These are phyloP conservation scores for Heliconius congener DNA, from an alignment of 1,140 invertebrate genomes.

Conservation along the genomic window DNA sequence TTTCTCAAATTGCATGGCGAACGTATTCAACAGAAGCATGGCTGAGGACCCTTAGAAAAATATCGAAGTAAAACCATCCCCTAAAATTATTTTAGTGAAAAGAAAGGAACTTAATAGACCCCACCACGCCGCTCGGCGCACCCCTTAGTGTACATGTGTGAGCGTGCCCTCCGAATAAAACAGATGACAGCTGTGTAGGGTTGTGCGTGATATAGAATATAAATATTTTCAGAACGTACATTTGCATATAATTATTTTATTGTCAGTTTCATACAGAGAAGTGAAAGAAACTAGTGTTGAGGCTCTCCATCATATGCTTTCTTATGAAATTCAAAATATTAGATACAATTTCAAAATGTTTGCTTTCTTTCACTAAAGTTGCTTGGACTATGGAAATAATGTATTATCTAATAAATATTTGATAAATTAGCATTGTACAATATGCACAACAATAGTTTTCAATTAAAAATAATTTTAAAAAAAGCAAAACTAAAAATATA, in stretches of 20 bases:
- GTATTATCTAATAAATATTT: no score
- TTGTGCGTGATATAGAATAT: background rate
- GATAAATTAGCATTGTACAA: no score
- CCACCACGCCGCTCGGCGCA: conserved; percentile 70
- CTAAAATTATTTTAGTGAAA: conserved; percentile 82
- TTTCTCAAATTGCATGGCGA: conserved; percentile 74
- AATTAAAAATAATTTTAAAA: no score
- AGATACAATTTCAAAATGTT: no score
- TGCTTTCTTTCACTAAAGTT: no score
- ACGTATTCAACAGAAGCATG: conserved; percentile 68
- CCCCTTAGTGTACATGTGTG: conserved; percentile 55
- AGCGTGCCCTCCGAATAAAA: conserved; percentile 65
- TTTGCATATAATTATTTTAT: background rate
- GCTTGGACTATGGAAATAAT: no score
- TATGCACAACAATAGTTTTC: no score
- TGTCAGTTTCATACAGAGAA: conserved; percentile 28
- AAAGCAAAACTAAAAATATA: no score
- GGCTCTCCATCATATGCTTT: no score
- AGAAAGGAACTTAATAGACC: conserved; percentile 82
- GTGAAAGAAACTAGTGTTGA: no score
- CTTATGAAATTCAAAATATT: no score
- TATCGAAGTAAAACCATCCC: conserved; percentile 78
- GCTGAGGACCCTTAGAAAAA: conserved; percentile 68
- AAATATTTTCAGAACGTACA: background rate
- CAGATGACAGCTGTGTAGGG: conserved; percentile 64